A percentile compares a stretch with the other conserved stretches of the same genome.
Conservation (phyloP, 92 coral and sea anemone species). For the Heteractis magnifica region DNA sequence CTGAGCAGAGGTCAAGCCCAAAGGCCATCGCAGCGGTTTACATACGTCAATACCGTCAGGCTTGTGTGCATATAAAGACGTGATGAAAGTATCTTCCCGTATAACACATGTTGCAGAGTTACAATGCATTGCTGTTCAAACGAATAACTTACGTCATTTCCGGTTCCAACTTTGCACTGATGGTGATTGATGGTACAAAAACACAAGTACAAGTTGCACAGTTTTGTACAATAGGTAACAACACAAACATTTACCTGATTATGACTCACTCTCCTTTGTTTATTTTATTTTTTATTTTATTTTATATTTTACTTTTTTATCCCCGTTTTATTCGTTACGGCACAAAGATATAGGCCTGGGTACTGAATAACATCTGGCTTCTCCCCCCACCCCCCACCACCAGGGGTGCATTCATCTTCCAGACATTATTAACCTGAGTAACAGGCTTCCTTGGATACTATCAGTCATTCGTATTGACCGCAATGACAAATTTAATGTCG, state of each 20-base stretch:
- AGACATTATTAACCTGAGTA: too few relatives aligned
- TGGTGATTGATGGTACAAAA: neutral
- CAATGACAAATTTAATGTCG: too few relatives aligned
- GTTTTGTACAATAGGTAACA: neutral
- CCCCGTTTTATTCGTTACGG: too few relatives aligned
- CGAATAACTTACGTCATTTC: constrained; percentile 17
- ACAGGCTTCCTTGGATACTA: too few relatives aligned
- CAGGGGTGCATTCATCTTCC: too few relatives aligned
- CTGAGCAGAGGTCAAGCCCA: neutral
- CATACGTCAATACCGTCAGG: neutral
- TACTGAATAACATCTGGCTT: too few relatives aligned
- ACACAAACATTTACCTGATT: neutral
- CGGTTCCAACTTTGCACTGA: neutral
- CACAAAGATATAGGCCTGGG: too few relatives aligned
- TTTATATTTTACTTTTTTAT: too few relatives aligned
- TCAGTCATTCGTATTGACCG: too few relatives aligned
- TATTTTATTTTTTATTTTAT: neutral
- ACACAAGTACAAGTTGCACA: neutral
- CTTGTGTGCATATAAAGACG: neutral
- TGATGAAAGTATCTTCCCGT: neutral
- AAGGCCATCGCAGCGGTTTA: neutral
- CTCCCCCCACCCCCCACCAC: too few relatives aligned
- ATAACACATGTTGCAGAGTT: constrained; percentile 5
- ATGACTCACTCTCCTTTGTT: neutral
- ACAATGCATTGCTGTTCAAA: neutral